Evolutionary conservation across 1,140 invertebrate genomes (phyloP), one percentile per base, ranked within the genome.

Genomic region (Harpegnathos saltator): DNA sequence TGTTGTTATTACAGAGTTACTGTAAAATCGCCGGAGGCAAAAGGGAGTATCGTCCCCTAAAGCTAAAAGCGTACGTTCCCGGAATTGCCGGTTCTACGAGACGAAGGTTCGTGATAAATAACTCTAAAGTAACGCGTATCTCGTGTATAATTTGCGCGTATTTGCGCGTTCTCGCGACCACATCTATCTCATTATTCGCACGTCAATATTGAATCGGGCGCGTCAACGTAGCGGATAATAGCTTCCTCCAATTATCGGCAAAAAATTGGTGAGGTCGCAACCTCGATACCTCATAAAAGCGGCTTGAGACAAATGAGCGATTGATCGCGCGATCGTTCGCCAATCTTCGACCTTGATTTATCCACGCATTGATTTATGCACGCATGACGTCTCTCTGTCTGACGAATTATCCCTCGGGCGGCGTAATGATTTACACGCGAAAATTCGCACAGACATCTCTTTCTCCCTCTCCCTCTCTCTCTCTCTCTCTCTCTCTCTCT

Each of bases 391-490:
- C 68, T 29, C 11, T 33, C 29, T 48, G 29, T 19, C 24, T 26
- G 50, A 68, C 33, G 56, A 78, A 69, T 78, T 68, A 52, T 78
- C 63, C 68, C 19, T 56, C 29, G 62, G 56, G 38, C 24, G 15
- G 52, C 61, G 22, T 24, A 78, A 68, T 17, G 50, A 77, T 15
- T 17, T 52, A 24, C 24, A 33, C 33, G 38, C 29, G 33, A n/a
- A n/a, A n/a, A n/a, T n/a, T n/a, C n/a, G n/a, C n/a, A n/a, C n/a
- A n/a, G n/a, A n/a, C n/a, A n/a, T n/a, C n/a, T n/a, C n/a, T n/a
- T n/a, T n/a, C n/a, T 7, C 50, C 38, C 15, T 63, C 58, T 33
- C 14, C 19, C 7, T 33, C 33, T 33, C 33, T 33, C 33, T 33
- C 33, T 33, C 33, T 33, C n/a, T n/a, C n/a, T n/a, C n/a, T n/a